Conservation (phyloP, 1,140 invertebrate genomes). For the Eriosoma lanigerum region DNA sequence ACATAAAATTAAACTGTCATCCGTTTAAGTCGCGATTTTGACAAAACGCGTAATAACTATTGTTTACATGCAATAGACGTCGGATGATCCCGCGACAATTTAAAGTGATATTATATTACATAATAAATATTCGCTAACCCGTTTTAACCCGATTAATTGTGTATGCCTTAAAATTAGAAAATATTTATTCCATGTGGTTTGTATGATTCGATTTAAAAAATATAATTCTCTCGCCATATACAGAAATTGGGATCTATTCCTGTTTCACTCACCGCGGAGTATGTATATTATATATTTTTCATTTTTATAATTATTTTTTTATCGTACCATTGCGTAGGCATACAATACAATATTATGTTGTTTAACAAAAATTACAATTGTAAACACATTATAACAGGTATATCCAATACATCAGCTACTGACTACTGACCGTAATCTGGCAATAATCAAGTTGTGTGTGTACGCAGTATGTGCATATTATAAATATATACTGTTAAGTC, state of each 20-base stretch:
- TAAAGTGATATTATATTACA: too few relatives aligned
- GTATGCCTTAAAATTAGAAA: not conserved
- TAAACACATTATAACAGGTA: not conserved
- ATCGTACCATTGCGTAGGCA: not conserved
- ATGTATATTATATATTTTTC: not conserved
- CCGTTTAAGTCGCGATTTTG: too few relatives aligned
- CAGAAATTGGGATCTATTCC: not conserved
- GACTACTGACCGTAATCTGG: not conserved
- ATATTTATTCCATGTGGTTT: not conserved
- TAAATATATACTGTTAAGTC: not conserved
- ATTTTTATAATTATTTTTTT: not conserved
- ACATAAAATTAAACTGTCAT: too few relatives aligned
- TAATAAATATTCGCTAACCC: not conserved
- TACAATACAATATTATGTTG: not conserved
- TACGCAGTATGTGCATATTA: not conserved
- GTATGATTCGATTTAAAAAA: constrained; percentile 10
- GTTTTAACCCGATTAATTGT: not conserved
- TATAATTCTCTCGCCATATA: not conserved
- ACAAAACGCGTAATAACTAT: not conserved
- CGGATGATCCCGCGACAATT: not conserved
- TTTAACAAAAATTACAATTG: constrained; percentile 22
- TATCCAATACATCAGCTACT: too few relatives aligned
- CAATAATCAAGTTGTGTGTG: constrained; percentile 1
- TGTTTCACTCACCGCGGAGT: not conserved
- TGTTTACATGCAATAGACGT: not conserved